Percentiles rank a stretch among this genome's conserved stretches.
These are phyloP conservation scores for Bufo bufo DNA, from an alignment of 2,113 vertebrate genomes.

Conservation along the genomic window DNA sequence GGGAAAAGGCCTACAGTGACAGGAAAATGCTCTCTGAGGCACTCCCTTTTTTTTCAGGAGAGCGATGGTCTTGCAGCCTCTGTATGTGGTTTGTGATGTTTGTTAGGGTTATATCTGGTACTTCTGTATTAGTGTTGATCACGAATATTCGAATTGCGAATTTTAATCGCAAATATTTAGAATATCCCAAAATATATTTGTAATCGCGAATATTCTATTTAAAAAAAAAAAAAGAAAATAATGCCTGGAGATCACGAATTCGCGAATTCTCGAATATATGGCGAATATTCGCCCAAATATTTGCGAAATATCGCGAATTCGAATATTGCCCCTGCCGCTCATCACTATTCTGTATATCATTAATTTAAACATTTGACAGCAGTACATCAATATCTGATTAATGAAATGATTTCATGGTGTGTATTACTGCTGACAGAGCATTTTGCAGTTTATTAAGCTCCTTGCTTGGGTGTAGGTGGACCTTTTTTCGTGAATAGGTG, in stretches of 20 bases:
- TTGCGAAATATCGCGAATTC: too few species aligned
- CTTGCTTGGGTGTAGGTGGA: neutral
- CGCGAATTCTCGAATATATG: too few species aligned
- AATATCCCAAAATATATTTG: too few species aligned
- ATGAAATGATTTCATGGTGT: neutral
- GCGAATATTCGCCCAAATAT: too few species aligned
- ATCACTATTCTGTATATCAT: neutral
- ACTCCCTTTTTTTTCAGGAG: conserved; percentile 26
- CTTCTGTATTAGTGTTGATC: too few species aligned
- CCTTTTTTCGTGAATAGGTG: neutral
- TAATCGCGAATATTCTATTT: too few species aligned
- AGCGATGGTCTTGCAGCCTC: neutral
- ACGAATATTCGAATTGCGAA: too few species aligned
- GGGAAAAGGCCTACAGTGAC: conserved; percentile 47
- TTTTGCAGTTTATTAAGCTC: neutral
- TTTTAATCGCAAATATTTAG: too few species aligned
- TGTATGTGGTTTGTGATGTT: neutral
- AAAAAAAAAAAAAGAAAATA: too few species aligned
- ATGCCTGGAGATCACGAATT: too few species aligned
- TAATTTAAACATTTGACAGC: neutral
- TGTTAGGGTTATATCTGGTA: neutral
- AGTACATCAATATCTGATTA: conserved; percentile 6
- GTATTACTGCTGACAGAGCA: neutral
- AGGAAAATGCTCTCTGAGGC: conserved; percentile 28
- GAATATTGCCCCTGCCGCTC: too few species aligned